phyloP scores from a whole-genome alignment of 2,113 vertebrate genomes.

The Nyctereutes procyonoides region DNA sequence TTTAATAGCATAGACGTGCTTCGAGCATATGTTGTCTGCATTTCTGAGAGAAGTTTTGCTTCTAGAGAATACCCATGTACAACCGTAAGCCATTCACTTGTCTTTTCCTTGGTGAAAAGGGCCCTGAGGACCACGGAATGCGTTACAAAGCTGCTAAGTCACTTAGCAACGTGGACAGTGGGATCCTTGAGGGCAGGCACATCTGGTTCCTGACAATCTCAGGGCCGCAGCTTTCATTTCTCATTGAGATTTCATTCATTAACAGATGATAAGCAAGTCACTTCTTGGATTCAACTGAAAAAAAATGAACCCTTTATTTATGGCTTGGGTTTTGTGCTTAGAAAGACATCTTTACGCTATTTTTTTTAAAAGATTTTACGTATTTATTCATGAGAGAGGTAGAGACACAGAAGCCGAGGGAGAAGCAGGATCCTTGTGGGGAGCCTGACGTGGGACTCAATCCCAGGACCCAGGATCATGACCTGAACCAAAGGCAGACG shows the following conservation, averaged over 20 bases:
- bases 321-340: not conserved
- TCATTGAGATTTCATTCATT: not conserved
- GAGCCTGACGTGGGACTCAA: rapidly evolving
- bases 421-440: not conserved
- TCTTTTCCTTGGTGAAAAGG: not conserved
- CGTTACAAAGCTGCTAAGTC: not conserved
- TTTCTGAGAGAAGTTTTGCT: slow-evolving; percentile 25
- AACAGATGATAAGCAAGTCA: slow-evolving; percentile 3
- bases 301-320: not conserved
- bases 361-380: not conserved
- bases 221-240: not conserved
- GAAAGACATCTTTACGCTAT: not conserved
- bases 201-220: not conserved
- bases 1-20: not conserved
- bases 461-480: not conserved
- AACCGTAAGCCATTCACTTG: not conserved
- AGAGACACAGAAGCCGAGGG: not conserved
- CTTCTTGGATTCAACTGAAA: not conserved
- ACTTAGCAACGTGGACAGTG: not conserved
- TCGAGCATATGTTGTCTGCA: not conserved
- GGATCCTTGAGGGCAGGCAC: not conserved
- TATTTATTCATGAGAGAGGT: not conserved
- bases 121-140: too few relatives aligned
- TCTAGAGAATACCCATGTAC: not conserved
- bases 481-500: not conserved